These are phyloP conservation scores for Tortricodes alternella DNA, from an alignment of 2,888 invertebrate genomes.

Conservation along the genomic window DNA sequence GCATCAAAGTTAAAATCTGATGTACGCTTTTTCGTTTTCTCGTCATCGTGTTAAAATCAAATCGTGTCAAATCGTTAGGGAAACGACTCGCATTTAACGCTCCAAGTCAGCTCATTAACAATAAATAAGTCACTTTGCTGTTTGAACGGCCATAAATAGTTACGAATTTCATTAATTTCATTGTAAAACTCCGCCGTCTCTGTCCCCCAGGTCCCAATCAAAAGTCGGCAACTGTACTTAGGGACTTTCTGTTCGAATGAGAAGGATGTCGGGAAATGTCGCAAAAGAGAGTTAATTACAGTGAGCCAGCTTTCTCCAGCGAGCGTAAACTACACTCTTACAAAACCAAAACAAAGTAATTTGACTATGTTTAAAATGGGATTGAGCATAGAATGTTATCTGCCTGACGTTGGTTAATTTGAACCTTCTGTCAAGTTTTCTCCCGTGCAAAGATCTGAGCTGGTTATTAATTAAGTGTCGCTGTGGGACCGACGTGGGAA, in stretches of 20 bases:
- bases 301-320: constrained; percentile 8
- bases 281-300: constrained; percentile 37
- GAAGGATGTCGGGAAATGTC: constrained; percentile 43
- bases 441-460: constrained; percentile 47
- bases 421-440: background rate
- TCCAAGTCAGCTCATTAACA: constrained; percentile 7
- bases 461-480: constrained; percentile 65
- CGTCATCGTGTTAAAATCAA: background rate
- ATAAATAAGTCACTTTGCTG: constrained; percentile 29
- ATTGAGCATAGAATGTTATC: background rate
- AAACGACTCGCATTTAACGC: constrained; percentile 16
- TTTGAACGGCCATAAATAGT: constrained; percentile 36
- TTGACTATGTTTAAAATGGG: background rate
- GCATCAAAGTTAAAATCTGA: no score
- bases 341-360: constrained; percentile 10
- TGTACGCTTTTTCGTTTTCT: background rate
- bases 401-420: background rate
- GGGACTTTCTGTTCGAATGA: constrained; percentile 49
- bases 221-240: constrained; percentile 60
- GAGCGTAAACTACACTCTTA: constrained; percentile 8
- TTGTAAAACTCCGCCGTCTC: constrained; percentile 31
- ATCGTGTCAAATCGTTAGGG: background rate
- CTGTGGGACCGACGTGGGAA: constrained; percentile 50
- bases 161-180: constrained; percentile 36
- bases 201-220: constrained; percentile 52